These are phyloP conservation scores for Drosophila triauraria DNA, from an alignment of 1,140 invertebrate species.

Conservation along the genomic window DNA sequence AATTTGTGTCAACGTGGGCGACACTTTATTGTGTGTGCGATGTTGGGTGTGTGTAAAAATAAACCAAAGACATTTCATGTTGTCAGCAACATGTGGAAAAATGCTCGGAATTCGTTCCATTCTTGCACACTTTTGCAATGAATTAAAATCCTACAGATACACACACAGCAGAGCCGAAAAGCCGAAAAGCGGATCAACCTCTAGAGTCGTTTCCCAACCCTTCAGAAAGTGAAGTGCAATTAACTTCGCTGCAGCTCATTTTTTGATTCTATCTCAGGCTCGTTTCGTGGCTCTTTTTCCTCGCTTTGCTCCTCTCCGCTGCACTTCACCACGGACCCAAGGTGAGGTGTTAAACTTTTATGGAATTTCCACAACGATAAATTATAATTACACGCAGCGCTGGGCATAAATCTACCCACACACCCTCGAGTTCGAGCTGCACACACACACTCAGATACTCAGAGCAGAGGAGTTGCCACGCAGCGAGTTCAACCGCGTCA, in stretches of 20 bases:
- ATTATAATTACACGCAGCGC: conserved; percentile 70
- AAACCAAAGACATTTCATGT: conserved; percentile 62
- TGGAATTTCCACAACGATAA: conserved; percentile 72
- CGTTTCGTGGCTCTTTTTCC: conserved; percentile 6
- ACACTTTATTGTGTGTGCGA: conserved; percentile 46
- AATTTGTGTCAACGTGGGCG: conserved; percentile 78
- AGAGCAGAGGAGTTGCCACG: conserved; percentile 13
- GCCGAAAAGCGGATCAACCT: conserved; percentile 32
- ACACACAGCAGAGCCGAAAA: conserved; percentile 14
- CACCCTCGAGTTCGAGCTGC: conserved; percentile 7
- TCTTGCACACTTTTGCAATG: conserved; percentile 44
- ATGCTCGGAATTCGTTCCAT: conserved; percentile 48
- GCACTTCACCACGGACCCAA: conserved; percentile 47
- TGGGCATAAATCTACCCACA: conserved; percentile 55
- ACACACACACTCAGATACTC: conserved; percentile 20
- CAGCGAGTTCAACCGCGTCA: conserved; percentile 55
- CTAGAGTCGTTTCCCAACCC: conserved; percentile 35
- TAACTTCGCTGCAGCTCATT: conserved; percentile 40
- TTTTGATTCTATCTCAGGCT: conserved; percentile 40
- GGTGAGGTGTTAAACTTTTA: conserved; percentile 73
- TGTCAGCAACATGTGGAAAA: conserved; percentile 52
- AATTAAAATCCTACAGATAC: conserved; percentile 37
- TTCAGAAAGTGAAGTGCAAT: conserved; percentile 67
- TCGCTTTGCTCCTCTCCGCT: conserved; percentile 19
- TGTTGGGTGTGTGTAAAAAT: conserved; percentile 57